phyloP scores from a whole-genome alignment of 2,113 vertebrate genomes.

The Rostratula benghalensis region DNA sequence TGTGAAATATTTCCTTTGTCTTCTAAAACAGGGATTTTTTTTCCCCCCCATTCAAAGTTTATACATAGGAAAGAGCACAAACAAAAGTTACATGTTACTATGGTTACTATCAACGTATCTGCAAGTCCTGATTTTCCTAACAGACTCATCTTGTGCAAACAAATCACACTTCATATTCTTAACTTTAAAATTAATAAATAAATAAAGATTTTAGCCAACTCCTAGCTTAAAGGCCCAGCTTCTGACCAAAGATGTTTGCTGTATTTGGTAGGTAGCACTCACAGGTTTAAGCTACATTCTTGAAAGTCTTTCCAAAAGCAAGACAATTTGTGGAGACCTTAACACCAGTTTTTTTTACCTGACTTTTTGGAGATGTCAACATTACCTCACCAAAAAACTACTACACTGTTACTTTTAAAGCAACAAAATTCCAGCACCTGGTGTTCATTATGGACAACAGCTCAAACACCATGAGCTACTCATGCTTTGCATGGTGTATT shows the following conservation, averaged over 20 bases:
- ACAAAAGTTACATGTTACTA: neutral
- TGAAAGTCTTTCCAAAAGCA: neutral
- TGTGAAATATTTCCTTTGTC: neutral
- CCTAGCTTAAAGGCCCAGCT: neutral
- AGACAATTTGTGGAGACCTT: neutral
- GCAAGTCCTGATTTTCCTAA: neutral
- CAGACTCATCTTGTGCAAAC: neutral
- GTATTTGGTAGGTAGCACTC: neutral
- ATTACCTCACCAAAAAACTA: neutral
- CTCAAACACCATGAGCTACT: neutral
- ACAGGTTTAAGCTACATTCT: neutral
- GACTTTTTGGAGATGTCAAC: neutral
- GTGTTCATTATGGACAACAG: too few relatives aligned
- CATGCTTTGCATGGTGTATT: accelerated
- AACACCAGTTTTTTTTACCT: neutral
- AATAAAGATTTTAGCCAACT: neutral
- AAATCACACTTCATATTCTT: neutral
- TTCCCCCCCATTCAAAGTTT: neutral
- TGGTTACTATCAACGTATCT: neutral
- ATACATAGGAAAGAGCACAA: neutral
- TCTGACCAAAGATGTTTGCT: neutral
- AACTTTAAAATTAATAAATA: neutral
- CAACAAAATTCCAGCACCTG: neutral
- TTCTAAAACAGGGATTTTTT: neutral
- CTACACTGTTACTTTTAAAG: neutral